Evolutionary conservation across 2,797 vertebrate species (phyloP), one percentile per base, ranked within the genome.

Genomic region (Bryconaethiops microstoma): DNA sequence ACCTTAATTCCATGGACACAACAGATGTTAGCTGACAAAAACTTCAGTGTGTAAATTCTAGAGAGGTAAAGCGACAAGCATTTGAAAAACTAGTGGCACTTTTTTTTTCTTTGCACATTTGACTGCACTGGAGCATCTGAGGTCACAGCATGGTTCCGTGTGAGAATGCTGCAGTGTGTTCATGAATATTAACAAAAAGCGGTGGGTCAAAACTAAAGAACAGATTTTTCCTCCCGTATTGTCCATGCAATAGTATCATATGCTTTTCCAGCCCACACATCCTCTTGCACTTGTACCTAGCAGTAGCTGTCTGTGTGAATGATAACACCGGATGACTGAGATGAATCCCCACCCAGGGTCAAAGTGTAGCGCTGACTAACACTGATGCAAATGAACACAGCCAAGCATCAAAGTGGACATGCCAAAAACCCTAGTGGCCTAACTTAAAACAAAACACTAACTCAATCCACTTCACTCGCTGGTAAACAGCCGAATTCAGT

Each of bases 151-250:
- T 35, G 25, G 69, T 10, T 55, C 48, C 4, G 35, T 12, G 52
- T 10, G 52, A 72, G 25, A 72, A 52, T 7, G 50, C 69, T 54
- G 78, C 48, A 74, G 69, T 45, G 42, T 83, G 78, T 63, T 63
- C 80, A 82, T 85, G 63, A 83, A 83, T 85, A 85, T 85, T 85
- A 70, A 80, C 40, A 29, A 60, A 83, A 77, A 19, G 65, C 59
- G 25, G 45, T 23, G 59, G 70, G 84, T 83, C 75, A 78, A n/a
- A 55, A 9, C 63, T 42, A 21, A 54, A 35, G 65, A 78, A 68
- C 55, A 71, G 64, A 69, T 76, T 74, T 65, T 80, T 83, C 54
- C 52, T 16, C 19, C 62, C 50, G 6, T 55, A 73, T 57, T 62
- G 60, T 39, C 68, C 45, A 60, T 54, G 78, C 74, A 77, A 75